Base-by-base conservation (phyloP, 1,140 invertebrate genomes). In the Penaeus indicus region DNA sequence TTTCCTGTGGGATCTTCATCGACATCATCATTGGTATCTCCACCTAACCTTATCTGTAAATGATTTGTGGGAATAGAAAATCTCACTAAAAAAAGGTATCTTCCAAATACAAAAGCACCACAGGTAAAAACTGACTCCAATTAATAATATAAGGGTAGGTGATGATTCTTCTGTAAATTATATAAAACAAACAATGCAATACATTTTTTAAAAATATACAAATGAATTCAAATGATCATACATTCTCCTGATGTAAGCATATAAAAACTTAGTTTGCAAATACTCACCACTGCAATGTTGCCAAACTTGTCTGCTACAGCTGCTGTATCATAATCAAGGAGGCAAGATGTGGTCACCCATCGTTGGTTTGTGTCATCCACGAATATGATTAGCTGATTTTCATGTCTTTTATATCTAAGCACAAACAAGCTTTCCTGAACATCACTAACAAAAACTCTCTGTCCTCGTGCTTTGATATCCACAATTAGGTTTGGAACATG, bases 1-100 rank as follows among this genome's bases (percentile, higher is more conserved):
- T 98, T 98, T 25, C 98, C 99, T 0, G 98, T 99, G 0, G 99
- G 99, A 94, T 99, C 99, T 94, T 99, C 98, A 92, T 99, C 98
- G 0, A 99, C 97, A 92, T 99, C 98, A 93, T 99, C 99, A 42
- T 96, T 97, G 0, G 98, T 96, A 89, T 97, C 97, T 80, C 95
- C 95, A 1, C 98, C 97, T 60, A 99, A 92, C 27, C 99, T 94
- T 90, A 96, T 94, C 96, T 96, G 88, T 63, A 92, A 21, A 84
- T 38, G 38, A 27, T 62, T 92, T 85, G 87, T 86, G 90, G 87
- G 47, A 47, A 85, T 63, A 60, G 22, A 72, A 89, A 72, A 80
- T 18, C 84, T 61, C 22, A 54, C 38, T n/a, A 19, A 80, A 54
- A 60, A 47, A 25, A 75, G 32, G 25, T 75, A 4, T 22, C 13